Conservation (phyloP, 2,797 vertebrate genomes). For the Columba guinea region DNA sequence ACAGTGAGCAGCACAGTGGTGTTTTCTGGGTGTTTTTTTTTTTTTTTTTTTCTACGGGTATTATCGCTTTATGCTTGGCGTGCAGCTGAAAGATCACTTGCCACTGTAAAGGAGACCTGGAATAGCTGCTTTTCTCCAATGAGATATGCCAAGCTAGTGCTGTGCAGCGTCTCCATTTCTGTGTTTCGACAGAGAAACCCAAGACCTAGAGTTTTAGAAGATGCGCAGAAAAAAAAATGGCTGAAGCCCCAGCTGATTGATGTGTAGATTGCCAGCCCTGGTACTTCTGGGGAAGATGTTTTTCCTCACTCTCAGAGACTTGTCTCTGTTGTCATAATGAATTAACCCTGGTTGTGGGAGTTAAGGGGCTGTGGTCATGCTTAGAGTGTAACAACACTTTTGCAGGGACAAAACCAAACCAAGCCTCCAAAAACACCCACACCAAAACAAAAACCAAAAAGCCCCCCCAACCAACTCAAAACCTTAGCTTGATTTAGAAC, state of each 20-base stretch:
- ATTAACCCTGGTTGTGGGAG: neutral
- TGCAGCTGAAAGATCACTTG: neutral
- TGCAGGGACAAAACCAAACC: neutral
- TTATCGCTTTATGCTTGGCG: neutral
- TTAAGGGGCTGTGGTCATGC: fast-evolving
- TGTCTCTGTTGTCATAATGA: neutral
- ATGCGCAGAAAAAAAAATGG: neutral
- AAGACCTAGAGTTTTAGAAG: neutral
- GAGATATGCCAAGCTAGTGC: neutral
- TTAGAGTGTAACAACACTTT: neutral
- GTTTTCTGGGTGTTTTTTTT: too few relatives aligned
- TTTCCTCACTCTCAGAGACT: neutral
- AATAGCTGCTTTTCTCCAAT: neutral
- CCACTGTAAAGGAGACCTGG: neutral
- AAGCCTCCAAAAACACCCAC: neutral
- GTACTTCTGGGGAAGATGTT: neutral
- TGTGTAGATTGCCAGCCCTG: neutral
- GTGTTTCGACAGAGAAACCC: neutral
- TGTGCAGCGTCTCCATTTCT: neutral
- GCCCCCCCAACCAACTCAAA: neutral
- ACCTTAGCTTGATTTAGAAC: neutral
- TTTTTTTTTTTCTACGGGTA: neutral
- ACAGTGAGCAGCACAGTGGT: neutral
- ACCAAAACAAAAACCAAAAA: too few relatives aligned
- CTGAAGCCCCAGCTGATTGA: neutral